These are phyloP conservation scores for Aramus guarauna DNA, from an alignment of 2,113 vertebrate species.

Conservation along the genomic window DNA sequence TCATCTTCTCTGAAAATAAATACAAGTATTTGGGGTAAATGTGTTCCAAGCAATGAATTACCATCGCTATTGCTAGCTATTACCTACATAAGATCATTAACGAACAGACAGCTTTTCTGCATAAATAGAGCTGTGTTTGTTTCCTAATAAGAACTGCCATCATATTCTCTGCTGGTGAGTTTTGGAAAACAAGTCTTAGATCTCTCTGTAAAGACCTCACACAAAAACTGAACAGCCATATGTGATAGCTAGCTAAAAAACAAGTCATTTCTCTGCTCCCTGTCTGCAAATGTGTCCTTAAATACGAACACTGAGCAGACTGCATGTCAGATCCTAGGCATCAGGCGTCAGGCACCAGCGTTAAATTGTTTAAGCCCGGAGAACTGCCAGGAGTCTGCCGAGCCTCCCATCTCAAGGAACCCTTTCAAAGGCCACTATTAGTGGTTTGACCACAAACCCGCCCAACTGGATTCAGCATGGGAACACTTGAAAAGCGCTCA, in stretches of 20 bases:
- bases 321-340: neutral
- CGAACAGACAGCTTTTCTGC: conserved; percentile 5
- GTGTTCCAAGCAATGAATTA: neutral
- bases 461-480: neutral
- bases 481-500: neutral
- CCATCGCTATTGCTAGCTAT: neutral
- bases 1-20: conserved; percentile 42
- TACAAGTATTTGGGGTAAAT: conserved; percentile 12
- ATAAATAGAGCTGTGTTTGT: conserved; percentile 45
- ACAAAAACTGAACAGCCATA: conserved; percentile 32
- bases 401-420: neutral
- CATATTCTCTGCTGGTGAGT: neutral
- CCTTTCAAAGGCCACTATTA: neutral
- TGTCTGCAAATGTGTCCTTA: conserved; percentile 34
- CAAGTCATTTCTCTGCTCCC: conserved; percentile 8
- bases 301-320: neutral
- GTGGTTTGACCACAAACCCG: neutral
- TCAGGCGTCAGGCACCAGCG: neutral
- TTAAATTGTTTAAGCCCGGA: neutral
- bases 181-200: conserved; percentile 40
- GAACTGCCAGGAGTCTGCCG: neutral
- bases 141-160: conserved; percentile 33
- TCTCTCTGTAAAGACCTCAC: neutral
- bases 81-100: conserved; percentile 46
- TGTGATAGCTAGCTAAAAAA: conserved; percentile 28